Evolutionary conservation across 2,888 invertebrate species (phyloP).

Genomic region (Ophraella communa): DNA sequence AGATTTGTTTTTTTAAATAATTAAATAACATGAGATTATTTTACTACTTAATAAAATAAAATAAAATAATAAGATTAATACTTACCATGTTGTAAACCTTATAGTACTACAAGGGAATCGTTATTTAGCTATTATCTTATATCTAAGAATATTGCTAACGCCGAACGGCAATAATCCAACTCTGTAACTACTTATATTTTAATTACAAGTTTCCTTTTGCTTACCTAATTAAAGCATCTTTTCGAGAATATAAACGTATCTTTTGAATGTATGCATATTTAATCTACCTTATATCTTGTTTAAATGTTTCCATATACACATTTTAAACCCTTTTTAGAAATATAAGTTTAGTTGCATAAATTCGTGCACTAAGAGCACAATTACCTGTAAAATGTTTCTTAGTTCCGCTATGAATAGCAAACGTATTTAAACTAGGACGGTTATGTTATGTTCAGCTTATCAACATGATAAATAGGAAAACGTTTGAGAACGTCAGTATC

Average conservation of each 20-base stretch:
- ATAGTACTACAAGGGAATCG: too few species aligned
- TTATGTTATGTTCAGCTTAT: constrained; percentile 18
- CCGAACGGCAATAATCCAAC: too few species aligned
- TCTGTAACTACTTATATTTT: neutral
- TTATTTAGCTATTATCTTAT: too few species aligned
- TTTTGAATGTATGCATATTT: constrained; percentile 3
- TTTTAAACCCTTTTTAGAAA: constrained; percentile 8
- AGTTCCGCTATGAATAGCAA: constrained; percentile 18
- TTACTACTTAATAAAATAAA: too few species aligned
- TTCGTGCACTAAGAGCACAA: constrained; percentile 10
- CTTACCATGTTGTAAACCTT: too few species aligned
- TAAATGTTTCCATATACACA: constrained; percentile 6
- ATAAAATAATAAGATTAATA: too few species aligned
- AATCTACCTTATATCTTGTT: neutral
- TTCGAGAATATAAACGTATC: neutral
- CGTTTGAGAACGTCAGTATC: too few species aligned
- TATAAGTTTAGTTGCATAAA: constrained; percentile 17
- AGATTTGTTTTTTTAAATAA: too few species aligned
- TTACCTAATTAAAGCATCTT: neutral
- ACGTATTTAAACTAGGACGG: constrained; percentile 4
- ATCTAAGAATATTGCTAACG: too few species aligned
- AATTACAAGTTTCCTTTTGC: neutral
- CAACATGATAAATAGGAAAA: constrained; percentile 10
- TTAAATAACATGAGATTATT: too few species aligned
- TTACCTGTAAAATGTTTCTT: constrained; percentile 26